Evolutionary conservation across 1,140 invertebrate species (phyloP).

Genomic region (Apocrypta bakeri): DNA sequence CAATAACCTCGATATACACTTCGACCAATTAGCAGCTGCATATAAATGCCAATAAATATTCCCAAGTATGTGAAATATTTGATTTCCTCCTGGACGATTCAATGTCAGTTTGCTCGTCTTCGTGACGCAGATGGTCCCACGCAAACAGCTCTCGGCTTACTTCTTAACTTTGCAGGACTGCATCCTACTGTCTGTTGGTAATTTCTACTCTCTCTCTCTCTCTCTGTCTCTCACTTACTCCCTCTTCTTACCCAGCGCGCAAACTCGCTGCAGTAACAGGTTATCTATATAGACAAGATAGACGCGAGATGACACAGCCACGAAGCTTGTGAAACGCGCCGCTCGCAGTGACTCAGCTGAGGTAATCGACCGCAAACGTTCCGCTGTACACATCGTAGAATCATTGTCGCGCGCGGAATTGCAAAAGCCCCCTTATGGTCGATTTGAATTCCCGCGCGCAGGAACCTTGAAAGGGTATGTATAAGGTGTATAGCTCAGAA

Average conservation of each 20-base stretch:
- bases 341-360: conserved; percentile 28
- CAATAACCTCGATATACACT: too few species aligned
- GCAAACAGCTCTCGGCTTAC: neutral
- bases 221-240: neutral
- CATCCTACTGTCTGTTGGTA: too few species aligned
- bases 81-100: too few species aligned
- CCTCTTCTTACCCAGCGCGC: too few species aligned
- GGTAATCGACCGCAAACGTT: conserved; percentile 41
- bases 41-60: too few species aligned
- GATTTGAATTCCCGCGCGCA: conserved; percentile 27
- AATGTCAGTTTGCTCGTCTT: too few species aligned
- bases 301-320: neutral
- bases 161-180: neutral
- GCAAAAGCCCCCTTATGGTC: conserved; percentile 28
- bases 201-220: neutral
- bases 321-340: conserved; percentile 4
- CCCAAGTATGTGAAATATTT: too few species aligned
- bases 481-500: neutral
- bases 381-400: conserved; percentile 33
- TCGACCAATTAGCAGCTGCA: too few species aligned
- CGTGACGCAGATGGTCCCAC: neutral
- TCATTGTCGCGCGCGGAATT: conserved; percentile 33
- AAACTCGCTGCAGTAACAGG: neutral
- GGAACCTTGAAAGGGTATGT: conserved; percentile 33
- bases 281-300: neutral